phyloP scores from a whole-genome alignment of 2,113 vertebrate genomes.

The Garra rufa region DNA sequence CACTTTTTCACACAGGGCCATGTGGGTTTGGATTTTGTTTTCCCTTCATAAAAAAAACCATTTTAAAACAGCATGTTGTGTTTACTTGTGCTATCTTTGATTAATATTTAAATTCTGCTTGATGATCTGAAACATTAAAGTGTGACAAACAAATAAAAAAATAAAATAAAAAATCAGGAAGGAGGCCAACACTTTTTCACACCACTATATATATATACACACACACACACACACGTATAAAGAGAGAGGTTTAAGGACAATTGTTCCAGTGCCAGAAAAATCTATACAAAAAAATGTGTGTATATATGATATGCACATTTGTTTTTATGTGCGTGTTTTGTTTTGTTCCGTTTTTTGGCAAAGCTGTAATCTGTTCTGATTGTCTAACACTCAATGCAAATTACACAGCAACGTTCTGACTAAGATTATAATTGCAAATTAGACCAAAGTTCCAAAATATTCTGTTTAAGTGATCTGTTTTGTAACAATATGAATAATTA shows the following conservation, averaged over 20 bases:
- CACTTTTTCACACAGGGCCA: too few species aligned
- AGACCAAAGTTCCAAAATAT: not conserved
- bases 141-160: too few species aligned
- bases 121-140: too few species aligned
- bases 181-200: too few species aligned
- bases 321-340: not conserved
- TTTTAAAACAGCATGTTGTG: too few species aligned
- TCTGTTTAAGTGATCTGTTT: not conserved
- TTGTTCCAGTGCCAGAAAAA: not conserved
- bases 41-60: too few species aligned
- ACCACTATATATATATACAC: not conserved
- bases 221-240: not conserved
- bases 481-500: not conserved
- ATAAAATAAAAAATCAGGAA: too few species aligned
- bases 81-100: too few species aligned
- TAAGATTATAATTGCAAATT: conserved; percentile 15
- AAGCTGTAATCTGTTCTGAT: conserved; percentile 11
- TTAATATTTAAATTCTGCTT: too few species aligned
- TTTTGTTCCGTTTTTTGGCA: not conserved
- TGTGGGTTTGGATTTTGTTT: too few species aligned
- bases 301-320: not conserved
- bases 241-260: not conserved
- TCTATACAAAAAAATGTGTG: not conserved
- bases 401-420: not conserved
- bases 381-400: not conserved